Conservation (phyloP, 92 coral and sea anemone genomes). For the Palythoa heliodiscus region DNA sequence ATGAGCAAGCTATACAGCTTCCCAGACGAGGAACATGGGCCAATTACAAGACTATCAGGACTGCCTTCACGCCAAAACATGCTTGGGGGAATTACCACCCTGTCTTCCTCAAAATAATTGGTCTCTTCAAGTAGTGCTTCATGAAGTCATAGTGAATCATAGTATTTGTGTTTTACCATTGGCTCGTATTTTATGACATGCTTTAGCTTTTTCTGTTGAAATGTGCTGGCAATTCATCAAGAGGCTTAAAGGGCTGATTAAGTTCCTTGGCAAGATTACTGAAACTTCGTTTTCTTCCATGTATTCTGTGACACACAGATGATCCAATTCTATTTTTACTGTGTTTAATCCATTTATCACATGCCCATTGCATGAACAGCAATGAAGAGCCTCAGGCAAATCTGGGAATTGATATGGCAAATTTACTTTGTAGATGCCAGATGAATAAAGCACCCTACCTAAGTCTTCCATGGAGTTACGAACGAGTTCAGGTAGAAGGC, state of each 20-base stretch:
- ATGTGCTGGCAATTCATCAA: conserved; percentile 43
- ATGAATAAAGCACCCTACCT: too few relatives aligned
- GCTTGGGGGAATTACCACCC: conserved; percentile 56
- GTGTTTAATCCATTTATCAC: conserved; percentile 61
- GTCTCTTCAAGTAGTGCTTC: conserved; percentile 57
- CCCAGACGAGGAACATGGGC: conserved; percentile 36
- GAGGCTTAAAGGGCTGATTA: conserved; percentile 40
- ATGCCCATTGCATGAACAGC: conserved; percentile 51
- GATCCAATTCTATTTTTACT: conserved; percentile 53
- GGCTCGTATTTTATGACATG: conserved; percentile 62
- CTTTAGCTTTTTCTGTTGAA: conserved; percentile 46
- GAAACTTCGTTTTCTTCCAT: conserved; percentile 47
- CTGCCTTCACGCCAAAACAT: conserved; percentile 66
- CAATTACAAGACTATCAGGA: conserved; percentile 59
- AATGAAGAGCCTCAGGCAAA: too few relatives aligned
- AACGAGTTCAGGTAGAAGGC: too few relatives aligned
- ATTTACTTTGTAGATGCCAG: too few relatives aligned
- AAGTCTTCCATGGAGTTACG: too few relatives aligned
- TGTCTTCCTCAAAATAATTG: conserved; percentile 44
- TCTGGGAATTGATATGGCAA: too few relatives aligned
- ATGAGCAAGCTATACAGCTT: too few relatives aligned
- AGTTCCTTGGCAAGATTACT: conserved; percentile 42
- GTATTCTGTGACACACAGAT: conserved; percentile 51
- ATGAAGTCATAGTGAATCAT: conserved; percentile 53
- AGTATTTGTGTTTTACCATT: conserved; percentile 58